Conservation (phyloP, 2,113 vertebrate genomes). For the Cochlearius cochlearius region DNA sequence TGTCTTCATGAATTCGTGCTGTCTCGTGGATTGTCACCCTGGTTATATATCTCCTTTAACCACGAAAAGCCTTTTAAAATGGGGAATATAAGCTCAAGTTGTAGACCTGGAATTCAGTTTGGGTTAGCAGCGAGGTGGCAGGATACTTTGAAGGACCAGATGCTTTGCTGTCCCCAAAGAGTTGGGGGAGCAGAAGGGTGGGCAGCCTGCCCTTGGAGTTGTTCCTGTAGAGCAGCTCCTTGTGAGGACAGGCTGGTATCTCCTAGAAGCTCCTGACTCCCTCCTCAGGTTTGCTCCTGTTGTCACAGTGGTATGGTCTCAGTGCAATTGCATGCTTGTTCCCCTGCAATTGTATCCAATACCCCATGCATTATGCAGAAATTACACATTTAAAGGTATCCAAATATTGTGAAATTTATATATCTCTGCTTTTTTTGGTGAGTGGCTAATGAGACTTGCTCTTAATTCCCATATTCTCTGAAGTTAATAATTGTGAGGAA, state of each 20-base stretch:
- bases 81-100: not conserved
- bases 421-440: not conserved
- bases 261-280: not conserved
- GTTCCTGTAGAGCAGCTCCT: not conserved
- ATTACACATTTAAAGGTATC: not conserved
- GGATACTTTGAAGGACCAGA: not conserved
- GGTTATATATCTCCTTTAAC: not conserved
- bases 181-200: not conserved
- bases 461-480: not conserved
- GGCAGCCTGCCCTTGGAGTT: not conserved
- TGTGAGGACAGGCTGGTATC: rapidly evolving
- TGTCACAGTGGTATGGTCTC: not conserved
- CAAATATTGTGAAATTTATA: not conserved
- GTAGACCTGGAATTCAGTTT: not conserved
- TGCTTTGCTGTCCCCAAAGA: not conserved
- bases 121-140: not conserved
- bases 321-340: not conserved
- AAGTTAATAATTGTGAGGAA: not conserved
- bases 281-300: not conserved
- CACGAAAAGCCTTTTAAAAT: not conserved
- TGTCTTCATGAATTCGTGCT: not conserved
- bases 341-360: not conserved
- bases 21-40: not conserved
- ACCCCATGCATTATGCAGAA: not conserved
- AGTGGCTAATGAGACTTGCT: not conserved